Base-by-base conservation (phyloP, 2,888 invertebrate genomes). In the Phytoseiulus persimilis region DNA sequence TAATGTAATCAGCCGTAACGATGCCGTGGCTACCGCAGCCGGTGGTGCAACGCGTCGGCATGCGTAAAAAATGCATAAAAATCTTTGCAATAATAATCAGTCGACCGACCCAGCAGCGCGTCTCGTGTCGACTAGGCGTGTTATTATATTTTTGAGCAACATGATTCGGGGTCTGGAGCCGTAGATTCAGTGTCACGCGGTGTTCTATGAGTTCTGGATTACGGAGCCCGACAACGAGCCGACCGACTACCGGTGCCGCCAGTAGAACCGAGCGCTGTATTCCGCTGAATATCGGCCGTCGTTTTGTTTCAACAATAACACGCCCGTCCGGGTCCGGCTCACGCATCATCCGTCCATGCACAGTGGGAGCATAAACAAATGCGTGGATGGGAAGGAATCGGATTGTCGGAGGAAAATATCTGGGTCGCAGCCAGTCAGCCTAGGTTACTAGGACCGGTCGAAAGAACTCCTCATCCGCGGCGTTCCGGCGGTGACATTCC, bases 101-200 rank as follows among this genome's bases (percentile, higher is more conserved):
- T 65, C 65, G 28, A 23, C 65, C 6, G 46, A 14, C 46, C 46
- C 11, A 65, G 65, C 65, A 65, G 11, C 65, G 65, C 18, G 65
- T 65, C 65, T 65, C 65, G 28, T 28, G 65, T 65, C 65, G 65
- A 65, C 14, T 65, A 28, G 65, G 65, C 28, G 65, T 65, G 65
- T 65, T 65, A 65, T 65, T 65, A 65, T 65, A 65, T 65, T 65
- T 65, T 65, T 65, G 65, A 65, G 65, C 65, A 65, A 65, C 65
- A 65, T 65, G 65, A 65, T 65, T 65, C 65, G 65, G 28, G 65
- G 65, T 28, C 65, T 28, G 14, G 9, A 46, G 46, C 46, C 46
- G 46, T 46, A 11, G 46, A 46, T 6, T 46, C 46, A 46, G 46
- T 46, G 46, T 46, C 46, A 46, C 46, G 65, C 65, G 65, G 65